Evolutionary conservation across 1,140 invertebrate genomes (phyloP), one percentile per base, ranked within the genome.

Genomic region (Adelges cooleyi): DNA sequence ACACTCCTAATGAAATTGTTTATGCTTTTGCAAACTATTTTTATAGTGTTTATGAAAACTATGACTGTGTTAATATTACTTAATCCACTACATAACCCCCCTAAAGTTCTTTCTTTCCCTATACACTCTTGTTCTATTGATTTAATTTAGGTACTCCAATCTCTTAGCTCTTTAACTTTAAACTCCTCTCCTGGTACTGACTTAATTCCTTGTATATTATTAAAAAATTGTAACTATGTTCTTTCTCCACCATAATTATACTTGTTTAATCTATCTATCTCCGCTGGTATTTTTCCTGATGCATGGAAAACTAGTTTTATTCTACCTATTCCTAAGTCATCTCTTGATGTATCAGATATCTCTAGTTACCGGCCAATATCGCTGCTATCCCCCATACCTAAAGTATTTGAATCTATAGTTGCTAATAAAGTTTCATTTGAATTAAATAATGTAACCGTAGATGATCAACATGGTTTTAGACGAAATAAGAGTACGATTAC

Each of bases 251-350:
- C 59, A 10, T 29, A 46, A 27, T 27, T 46, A 11, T 20, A n/a
- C 22, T 9, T 48, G 15, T 65, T 65, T 27, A 65, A 65, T 25
- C 13, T 44, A 18, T 65, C 59, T 10, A 23, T 65, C 11, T 65
- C 23, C 10, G 18, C 59, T 29, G 42, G 42, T 65, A 65, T 23
- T 52, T 52, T 52, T 22, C 50, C 50, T 6, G 15, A n/a, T 10
- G 15, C n/a, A 20, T 52, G 50, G 50, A 65, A 65, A 65, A 27
- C 44, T 23, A 48, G 40, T 46, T 23, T 29, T 25, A 65, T 65
- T 48, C 38, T 18, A 10, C 42, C 56, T 27, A n/a, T 62, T 23
- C 23, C 42, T 23, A 62, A 62, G 23, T 44, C 38, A 22, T 65
- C 53, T n/a, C n/a, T n/a, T 29, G 36, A 56, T 20, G 36, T 27